phyloP scores from a whole-genome alignment of 2,888 invertebrate genomes.

The Drosophila phalerata region DNA sequence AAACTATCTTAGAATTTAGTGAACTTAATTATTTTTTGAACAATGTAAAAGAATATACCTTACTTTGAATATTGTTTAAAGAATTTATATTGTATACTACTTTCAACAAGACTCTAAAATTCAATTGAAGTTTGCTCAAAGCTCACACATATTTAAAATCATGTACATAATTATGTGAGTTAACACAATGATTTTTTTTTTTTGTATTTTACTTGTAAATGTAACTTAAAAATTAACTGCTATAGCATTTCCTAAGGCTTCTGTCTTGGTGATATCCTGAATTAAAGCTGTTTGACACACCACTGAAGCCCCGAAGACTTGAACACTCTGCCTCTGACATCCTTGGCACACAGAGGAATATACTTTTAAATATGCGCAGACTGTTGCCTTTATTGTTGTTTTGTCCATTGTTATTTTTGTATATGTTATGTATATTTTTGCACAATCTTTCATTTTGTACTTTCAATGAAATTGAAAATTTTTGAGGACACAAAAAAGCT shows the following conservation, averaged over 20 bases:
- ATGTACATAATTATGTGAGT: background rate
- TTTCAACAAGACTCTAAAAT: background rate
- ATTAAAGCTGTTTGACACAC: conserved; percentile 19
- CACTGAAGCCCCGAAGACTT: conserved; percentile 18
- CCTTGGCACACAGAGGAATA: conserved; percentile 16
- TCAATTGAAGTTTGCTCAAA: too few relatives aligned
- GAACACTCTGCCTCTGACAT: background rate
- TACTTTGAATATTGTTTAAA: too few relatives aligned
- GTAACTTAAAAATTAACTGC: background rate
- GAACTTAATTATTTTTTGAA: background rate
- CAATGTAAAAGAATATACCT: background rate
- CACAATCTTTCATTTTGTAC: conserved; percentile 56
- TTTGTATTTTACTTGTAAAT: background rate
- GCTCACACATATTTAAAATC: background rate
- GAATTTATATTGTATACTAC: background rate
- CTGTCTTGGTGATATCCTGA: background rate
- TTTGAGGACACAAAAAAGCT: conserved; percentile 27
- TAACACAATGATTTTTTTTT: background rate
- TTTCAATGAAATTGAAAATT: conserved; percentile 57
- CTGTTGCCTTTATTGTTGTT: conserved; percentile 23
- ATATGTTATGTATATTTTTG: conserved; percentile 60
- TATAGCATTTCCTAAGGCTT: background rate
- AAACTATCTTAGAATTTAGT: background rate
- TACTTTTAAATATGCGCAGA: conserved; percentile 22
- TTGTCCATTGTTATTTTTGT: conserved; percentile 61